Evolutionary conservation across 2,888 invertebrate species (phyloP), one percentile per base, ranked within the genome.

Genomic region (Tenthredo notha): DNA sequence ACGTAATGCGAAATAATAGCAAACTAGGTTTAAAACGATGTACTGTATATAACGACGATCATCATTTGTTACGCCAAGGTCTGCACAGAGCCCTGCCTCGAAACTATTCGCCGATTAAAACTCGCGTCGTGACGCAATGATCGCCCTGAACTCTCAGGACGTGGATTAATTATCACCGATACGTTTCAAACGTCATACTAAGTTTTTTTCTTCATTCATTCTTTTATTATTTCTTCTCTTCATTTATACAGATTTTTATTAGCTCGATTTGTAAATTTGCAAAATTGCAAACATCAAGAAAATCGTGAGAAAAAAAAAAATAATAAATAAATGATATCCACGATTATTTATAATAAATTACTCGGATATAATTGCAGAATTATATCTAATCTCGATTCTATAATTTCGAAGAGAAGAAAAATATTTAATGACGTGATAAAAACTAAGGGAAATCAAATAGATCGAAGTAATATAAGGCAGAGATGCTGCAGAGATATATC

Each of bases 1-100:
- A 74, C 72, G 72, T 74, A 74, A 74, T 40, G 21, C 43, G 21
- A 43, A 74, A 74, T 74, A 74, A 74, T 74, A 21, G 72, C 43
- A 74, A 74, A 74, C 72, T 74, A 43, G 72, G 72, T 21, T 74
- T 74, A 21, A 74, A 74, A 9, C 43, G 72, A 74, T 43, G 54
- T n/a, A 9, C 43, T 43, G 9, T 74, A 43, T 74, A 43, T 74
- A 43, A 43, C 72, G 25, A 74, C 43, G 72, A 74, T 74, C 72
- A 74, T 74, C 72, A 74, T 74, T 43, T 18, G 72, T n/a, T 54
- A n/a, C 43, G 40, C 43, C 72, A 74, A 74, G 72, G 72, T 74
- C 40, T 74, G 40, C 43, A 25, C 10, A n/a, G 37, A 40, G 25
- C 21, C 72, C 43, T 74, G 43, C 37, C 72, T 72, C 33, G 70